Evolutionary conservation across 2,888 invertebrate genomes (phyloP), one percentile per base, ranked within the genome.

Genomic region (Galerucella calmariensis): DNA sequence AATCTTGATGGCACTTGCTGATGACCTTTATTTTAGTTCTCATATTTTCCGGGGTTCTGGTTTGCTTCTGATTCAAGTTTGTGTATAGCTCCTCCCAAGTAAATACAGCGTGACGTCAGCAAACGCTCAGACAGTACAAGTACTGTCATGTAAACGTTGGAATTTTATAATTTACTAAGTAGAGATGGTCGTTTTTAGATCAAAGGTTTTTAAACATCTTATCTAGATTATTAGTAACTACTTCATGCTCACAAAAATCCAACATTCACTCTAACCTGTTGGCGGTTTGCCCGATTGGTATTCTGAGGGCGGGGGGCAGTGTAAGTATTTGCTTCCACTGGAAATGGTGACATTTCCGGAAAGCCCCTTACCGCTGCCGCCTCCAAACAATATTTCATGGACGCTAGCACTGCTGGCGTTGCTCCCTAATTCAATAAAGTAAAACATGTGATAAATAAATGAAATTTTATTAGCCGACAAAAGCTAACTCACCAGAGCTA

Each of bases 301-400:
- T 87, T 90, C 92, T 82, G 90, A 88, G 81, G 94, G 94, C 77
- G 93, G 93, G 82, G 92, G 92, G 86, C 94, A 94, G 88, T 94
- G 94, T 83, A 94, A 90, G 88, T 92, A 92, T 87, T 92, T 92
- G 89, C 94, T 92, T 88, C 94, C 94, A 83, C 93, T 91, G 85
- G 94, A 92, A 89, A 93, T 92, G 80, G 92, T 89, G 86, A 93
- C 91, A 90, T 94, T 95, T 85, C 94, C 94, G 80, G 93, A 92
- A 85, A 92, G 89, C 79, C 82, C 82, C 81, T 81, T 83, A 76
- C 78, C 77, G 69, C 78, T 79, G 69, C 76, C 58, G 77, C 79
- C 80, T 77, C 80, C 81, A 69, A 81, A 77, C 75, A 81, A 74
- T 77, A 81, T 86, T 89, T 91, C 87, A 79, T 82, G 82, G 87